Evolutionary conservation across 35 echinoderm and acorn worm genomes (phyloP).

Genomic region (Ophioderma brevispina): DNA sequence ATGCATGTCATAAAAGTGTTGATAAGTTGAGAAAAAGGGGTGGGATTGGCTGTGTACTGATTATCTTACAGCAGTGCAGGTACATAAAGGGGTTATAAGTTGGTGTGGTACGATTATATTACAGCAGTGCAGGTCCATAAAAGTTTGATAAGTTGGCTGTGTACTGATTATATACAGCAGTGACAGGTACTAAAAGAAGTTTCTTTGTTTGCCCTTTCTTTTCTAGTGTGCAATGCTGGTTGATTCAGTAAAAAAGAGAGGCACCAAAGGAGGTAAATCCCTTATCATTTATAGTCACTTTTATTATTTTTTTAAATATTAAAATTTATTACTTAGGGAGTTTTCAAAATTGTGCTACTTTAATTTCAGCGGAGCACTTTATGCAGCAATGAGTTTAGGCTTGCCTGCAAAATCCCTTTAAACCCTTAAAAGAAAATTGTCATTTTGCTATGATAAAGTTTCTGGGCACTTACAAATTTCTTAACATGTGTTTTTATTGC

Average conservation of each 20-base stretch:
- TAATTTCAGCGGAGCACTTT: background rate
- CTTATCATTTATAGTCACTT: background rate
- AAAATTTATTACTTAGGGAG: background rate
- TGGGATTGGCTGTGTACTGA: no score
- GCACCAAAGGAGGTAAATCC: conserved; percentile 83
- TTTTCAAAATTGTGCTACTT: background rate
- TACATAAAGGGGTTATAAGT: no score
- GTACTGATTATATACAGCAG: no score
- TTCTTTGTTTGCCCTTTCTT: conserved; percentile 10
- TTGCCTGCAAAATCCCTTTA: background rate
- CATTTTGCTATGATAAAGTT: background rate
- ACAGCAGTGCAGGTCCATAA: no score
- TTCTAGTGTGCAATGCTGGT: conserved; percentile 97
- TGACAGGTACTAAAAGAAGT: no score
- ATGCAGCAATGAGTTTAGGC: no score
- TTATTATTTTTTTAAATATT: background rate
- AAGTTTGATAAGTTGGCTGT: no score
- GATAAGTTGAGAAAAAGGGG: no score
- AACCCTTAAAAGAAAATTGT: no score
- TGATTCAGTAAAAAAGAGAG: conserved; percentile 94
- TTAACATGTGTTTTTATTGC: background rate
- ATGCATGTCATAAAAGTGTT: no score
- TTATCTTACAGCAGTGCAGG: no score
- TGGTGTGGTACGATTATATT: no score
- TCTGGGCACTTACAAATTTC: background rate